Percentiles rank a stretch among this genome's conserved stretches.
Conservation (phyloP, 2,797 vertebrate genomes). For the Falco concolor region DNA sequence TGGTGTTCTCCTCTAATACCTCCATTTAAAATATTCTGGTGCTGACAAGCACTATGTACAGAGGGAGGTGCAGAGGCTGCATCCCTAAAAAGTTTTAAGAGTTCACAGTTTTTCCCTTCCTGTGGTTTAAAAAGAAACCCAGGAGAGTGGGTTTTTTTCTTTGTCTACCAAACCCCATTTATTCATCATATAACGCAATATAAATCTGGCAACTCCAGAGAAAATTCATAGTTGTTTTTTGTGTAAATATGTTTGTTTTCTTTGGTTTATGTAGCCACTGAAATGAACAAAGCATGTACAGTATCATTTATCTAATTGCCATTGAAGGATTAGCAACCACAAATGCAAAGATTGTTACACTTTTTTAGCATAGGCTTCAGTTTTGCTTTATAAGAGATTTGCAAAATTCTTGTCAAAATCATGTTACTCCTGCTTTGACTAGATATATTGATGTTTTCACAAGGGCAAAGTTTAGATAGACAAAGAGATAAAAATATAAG, state of each 20-base stretch:
- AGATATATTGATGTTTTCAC: slow-evolving; percentile 23
- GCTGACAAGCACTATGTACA: background rate
- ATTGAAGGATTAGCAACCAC: background rate
- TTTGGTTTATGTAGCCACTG: background rate
- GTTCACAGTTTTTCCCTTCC: background rate
- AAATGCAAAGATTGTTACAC: background rate
- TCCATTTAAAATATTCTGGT: background rate
- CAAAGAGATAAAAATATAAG: slow-evolving; percentile 53
- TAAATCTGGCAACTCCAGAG: background rate
- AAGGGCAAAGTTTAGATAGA: slow-evolving; percentile 41
- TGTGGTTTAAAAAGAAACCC: background rate
- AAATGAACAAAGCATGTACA: background rate
- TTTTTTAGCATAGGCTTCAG: background rate
- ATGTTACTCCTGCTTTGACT: background rate
- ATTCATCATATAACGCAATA: background rate
- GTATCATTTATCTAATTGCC: background rate
- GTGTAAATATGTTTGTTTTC: background rate
- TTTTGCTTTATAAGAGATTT: slow-evolving; percentile 33
- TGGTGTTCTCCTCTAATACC: background rate
- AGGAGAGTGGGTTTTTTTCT: background rate
- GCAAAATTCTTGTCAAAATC: slow-evolving; percentile 15
- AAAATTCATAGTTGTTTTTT: background rate
- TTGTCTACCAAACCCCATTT: background rate
- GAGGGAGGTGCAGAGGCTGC: background rate
- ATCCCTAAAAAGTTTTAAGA: background rate